Percentiles rank a stretch among this genome's conserved stretches.
These are phyloP conservation scores for Aythya baeri DNA, from an alignment of 2,113 vertebrate genomes.

Conservation along the genomic window DNA sequence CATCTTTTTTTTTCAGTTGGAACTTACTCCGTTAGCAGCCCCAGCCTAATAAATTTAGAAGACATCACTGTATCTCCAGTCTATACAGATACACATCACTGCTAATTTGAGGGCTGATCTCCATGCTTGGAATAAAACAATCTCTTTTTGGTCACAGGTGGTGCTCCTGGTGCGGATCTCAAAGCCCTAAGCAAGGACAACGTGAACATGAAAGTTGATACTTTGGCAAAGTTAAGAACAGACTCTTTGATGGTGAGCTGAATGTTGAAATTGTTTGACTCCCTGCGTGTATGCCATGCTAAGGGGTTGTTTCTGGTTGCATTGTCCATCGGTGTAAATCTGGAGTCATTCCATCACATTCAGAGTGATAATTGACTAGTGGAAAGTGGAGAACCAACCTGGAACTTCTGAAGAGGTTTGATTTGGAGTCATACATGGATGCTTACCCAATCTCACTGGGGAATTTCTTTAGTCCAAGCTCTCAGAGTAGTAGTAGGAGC, in stretches of 20 bases:
- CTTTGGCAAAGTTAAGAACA: slow-evolving; percentile 43
- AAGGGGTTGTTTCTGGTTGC: accelerated
- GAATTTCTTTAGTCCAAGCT: not conserved
- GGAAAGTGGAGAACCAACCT: not conserved
- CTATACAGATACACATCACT: not conserved
- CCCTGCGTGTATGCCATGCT: accelerated
- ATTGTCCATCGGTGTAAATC: accelerated
- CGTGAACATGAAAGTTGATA: slow-evolving; percentile 57
- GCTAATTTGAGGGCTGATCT: not conserved
- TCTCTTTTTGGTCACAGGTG: slow-evolving; percentile 28
- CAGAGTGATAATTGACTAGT: not conserved
- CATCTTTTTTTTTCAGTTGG: not conserved
- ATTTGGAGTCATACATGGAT: not conserved
- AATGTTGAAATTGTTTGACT: not conserved
- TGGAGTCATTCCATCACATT: not conserved
- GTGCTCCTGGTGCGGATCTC: slow-evolving; percentile 60
- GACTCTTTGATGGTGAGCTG: slow-evolving; percentile 62
- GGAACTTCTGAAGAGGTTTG: not conserved
- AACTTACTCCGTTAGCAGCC: not conserved
- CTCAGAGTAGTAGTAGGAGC: not conserved
- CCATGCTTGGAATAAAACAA: not conserved
- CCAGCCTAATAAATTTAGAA: not conserved
- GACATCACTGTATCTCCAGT: not conserved
- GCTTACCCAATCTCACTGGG: not conserved
- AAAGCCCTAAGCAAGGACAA: slow-evolving; percentile 16